Evolutionary conservation across 2,113 vertebrate species (phyloP), one percentile per base, ranked within the genome.

Genomic region (Crypturellus undulatus): DNA sequence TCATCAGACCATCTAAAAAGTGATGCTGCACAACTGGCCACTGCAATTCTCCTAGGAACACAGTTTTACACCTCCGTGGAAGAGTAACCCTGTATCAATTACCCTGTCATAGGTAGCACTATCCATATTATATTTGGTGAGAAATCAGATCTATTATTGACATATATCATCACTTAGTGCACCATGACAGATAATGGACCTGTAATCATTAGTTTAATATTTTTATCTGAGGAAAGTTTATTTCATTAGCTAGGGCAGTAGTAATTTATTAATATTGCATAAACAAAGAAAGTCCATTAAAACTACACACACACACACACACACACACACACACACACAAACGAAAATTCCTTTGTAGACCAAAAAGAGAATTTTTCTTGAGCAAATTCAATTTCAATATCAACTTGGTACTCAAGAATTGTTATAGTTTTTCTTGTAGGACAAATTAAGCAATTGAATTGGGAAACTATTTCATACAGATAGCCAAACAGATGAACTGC

Each of bases 21-120:
- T 2, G 43, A 62, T 14, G 3, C 28, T 0, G 0, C 10, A 8
- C 34, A 47, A 49, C 34, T 18, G 2, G 45, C 24, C 47, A 6
- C 49, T 25, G 62, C 8, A 52, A 38, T 34, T 58, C 40, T 70
- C 11, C 20, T 26, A 5, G 5, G 19, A 40, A 22, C 13, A 32
- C 7, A 2, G 2, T 76, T 72, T 40, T 6, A 1, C 5, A 2
- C 43, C 34, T 68, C 63, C 7, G 11, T 2, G 4, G 3, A 20
- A 0, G 0, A 30, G 34, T 32, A 83, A 81, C 21, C 17, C 59
- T 24, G 24, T 59, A 26, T 25, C 76, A 40, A 40, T 62, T 8
- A 14, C 38, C 52, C 16, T 28, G 59, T 19, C 0, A 4, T 1
- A 32, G 28, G 21, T 6, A 77, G 45, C 10, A 13, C 88, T 54